Percentiles rank a stretch among this genome's conserved stretches.
These are phyloP conservation scores for Ophion ventricosus DNA, from an alignment of 2,888 invertebrate genomes.

Conservation along the genomic window DNA sequence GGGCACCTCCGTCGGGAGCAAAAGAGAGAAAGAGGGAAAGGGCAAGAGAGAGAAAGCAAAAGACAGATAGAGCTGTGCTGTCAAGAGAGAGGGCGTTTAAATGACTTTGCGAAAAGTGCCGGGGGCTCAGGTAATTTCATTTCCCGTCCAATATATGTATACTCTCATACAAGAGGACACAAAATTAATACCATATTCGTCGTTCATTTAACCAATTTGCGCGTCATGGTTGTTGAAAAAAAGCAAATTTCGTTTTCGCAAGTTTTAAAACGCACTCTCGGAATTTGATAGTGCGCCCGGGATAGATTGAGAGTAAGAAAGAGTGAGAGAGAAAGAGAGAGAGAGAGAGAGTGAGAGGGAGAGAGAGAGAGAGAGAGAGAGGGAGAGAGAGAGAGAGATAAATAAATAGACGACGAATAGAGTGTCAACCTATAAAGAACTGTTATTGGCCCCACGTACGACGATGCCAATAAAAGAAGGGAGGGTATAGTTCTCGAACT, in stretches of 20 bases:
- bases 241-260: conserved; percentile 4
- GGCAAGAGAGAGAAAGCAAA: not conserved
- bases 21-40: conserved; percentile 4
- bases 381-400: not conserved
- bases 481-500: conserved; percentile 38
- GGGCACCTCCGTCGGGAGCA: conserved; percentile 18
- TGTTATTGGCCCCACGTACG: conserved; percentile 59
- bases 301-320: not conserved
- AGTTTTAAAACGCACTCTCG: conserved; percentile 20
- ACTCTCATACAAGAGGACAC: conserved; percentile 38
- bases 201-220: conserved; percentile 58
- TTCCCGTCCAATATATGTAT: conserved; percentile 56
- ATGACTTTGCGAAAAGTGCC: conserved; percentile 67
- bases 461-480: conserved; percentile 51
- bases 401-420: conserved; percentile 12
- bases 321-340: too few species aligned
- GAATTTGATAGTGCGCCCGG: not conserved
- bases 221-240: conserved; percentile 10
- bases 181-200: conserved; percentile 58
- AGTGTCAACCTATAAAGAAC: conserved; percentile 53
- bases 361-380: not conserved
- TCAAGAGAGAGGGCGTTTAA: conserved; percentile 35
- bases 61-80: conserved; percentile 12
- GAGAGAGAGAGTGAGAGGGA: too few species aligned
- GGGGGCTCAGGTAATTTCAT: conserved; percentile 65